Evolutionary conservation across 2,113 vertebrate species (phyloP).

Genomic region (Axis porcinus): DNA sequence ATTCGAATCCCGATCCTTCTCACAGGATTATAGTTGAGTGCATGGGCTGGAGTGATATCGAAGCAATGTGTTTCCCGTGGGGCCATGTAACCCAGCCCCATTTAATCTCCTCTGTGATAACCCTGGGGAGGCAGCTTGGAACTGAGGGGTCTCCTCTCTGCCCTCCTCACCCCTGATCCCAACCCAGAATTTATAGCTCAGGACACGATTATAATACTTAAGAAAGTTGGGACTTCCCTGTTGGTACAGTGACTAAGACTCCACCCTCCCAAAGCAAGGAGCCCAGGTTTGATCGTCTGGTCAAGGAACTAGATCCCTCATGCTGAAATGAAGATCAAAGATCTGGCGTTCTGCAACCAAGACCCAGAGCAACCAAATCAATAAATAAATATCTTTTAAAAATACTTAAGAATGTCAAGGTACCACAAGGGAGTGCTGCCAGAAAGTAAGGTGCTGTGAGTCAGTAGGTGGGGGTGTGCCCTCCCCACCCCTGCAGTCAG

Average conservation of each 20-base stretch:
- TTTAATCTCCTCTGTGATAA: neutral
- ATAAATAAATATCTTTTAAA: neutral
- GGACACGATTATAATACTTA: neutral
- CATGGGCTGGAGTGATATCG: neutral
- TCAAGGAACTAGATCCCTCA: neutral
- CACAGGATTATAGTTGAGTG: neutral
- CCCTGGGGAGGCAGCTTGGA: neutral
- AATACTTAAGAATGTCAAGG: neutral
- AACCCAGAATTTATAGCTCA: neutral
- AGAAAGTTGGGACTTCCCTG: neutral
- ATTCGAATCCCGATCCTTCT: neutral
- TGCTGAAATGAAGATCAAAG: neutral
- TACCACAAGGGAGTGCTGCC: neutral
- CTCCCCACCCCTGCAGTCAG: neutral
- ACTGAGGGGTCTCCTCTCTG: neutral
- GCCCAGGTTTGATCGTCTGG: neutral
- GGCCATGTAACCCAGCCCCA: neutral
- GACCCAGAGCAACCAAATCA: neutral
- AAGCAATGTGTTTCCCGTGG: neutral
- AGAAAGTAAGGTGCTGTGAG: neutral
- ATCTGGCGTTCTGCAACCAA: neutral
- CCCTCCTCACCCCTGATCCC: neutral
- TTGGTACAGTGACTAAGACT: neutral
- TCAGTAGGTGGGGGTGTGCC: neutral
- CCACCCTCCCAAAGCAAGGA: neutral